phyloP scores from a whole-genome alignment of 2,113 vertebrate species.

The Noturus placidus region DNA sequence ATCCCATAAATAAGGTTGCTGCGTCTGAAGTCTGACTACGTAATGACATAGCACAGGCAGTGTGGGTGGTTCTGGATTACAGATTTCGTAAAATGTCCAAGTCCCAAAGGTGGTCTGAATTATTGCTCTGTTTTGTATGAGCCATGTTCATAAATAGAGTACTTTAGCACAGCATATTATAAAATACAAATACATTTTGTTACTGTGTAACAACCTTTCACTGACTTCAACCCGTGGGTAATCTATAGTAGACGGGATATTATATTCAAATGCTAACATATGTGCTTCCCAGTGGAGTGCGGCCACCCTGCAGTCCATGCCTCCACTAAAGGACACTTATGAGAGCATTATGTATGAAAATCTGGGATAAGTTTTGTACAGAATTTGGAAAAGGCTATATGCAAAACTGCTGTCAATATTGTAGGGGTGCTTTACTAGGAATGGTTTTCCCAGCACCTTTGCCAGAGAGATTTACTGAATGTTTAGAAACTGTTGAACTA shows the following conservation, averaged over 20 bases:
- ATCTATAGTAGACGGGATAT: not conserved
- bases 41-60: conserved; percentile 8
- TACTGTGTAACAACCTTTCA: not conserved
- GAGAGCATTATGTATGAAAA: not conserved
- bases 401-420: not conserved
- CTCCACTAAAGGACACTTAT: not conserved
- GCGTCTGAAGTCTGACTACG: not conserved
- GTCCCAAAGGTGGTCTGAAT: conserved; percentile 12
- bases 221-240: not conserved
- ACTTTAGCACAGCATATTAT: not conserved
- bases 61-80: conserved; percentile 19
- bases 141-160: not conserved
- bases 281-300: not conserved
- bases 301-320: not conserved
- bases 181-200: not conserved
- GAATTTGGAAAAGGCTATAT: not conserved
- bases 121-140: not conserved
- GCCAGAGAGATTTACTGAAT: not conserved
- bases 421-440: not conserved
- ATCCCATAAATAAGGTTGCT: conserved; percentile 17
- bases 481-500: not conserved
- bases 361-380: not conserved
- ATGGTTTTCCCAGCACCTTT: not conserved
- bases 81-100: not conserved
- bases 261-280: conserved; percentile 2